Evolutionary conservation across 2,888 invertebrate genomes (phyloP), one percentile per base, ranked within the genome.

Genomic region (Acanthacorydalis orientalis): DNA sequence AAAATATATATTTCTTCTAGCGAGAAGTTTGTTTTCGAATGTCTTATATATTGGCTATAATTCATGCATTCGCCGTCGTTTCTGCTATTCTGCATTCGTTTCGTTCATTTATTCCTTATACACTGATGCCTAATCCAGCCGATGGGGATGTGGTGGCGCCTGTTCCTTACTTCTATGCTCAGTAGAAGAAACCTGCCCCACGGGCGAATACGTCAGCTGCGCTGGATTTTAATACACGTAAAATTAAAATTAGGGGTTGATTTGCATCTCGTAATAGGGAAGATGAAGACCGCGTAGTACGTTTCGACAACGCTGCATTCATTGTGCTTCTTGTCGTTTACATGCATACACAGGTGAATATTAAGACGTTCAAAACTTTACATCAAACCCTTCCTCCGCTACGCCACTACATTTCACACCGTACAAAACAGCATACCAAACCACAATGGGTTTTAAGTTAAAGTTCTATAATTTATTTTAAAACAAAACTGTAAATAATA

Each of bases 221-320:
- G 65, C 60, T 62, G 60, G 65, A 66, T 70, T 70, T 71, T 72
- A 72, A 72, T 72, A 70, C 69, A 70, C 69, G 70, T 66, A 67
- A 73, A 72, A 72, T 73, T 72, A 72, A 73, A 70, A 70, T 72
- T 70, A 70, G 68, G 67, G 65, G 64, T 64, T 65, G 66, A 72
- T 72, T 72, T 72, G 71, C 72, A 73, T 73, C 62, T 60, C 63
- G 68, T 72, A 72, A 72, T 72, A 64, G 71, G 68, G 69, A 72
- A 70, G 14, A 37, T 14, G n/a, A 14, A 14, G 37, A 23, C 23
- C 23, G 23, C 23, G 23, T 23, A 23, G 23, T 23, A 23, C 23
- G 23, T 23, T 23, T 23, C 23, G 23, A 23, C 23, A 23, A 23
- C 23, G 23, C 23, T 23, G 23, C 23, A 23, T 23, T 23, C 23